Evolutionary conservation across 1,140 invertebrate species (phyloP).

Genomic region (Musca vetustissima): DNA sequence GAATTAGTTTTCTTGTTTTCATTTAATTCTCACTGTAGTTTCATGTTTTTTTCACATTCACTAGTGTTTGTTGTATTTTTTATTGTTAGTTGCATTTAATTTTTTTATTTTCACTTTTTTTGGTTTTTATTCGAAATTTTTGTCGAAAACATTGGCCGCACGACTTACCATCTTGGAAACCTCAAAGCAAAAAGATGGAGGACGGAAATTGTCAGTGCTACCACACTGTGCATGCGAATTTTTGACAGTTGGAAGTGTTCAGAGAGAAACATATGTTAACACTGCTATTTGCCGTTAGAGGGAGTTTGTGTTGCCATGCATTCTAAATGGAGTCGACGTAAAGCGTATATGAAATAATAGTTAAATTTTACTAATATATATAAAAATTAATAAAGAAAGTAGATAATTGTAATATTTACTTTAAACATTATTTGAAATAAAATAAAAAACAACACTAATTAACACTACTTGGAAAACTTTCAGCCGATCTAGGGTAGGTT

Average conservation of each 20-base stretch:
- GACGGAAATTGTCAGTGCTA: slow-evolving; percentile 48
- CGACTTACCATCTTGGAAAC: slow-evolving; percentile 55
- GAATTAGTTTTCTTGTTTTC: slow-evolving; percentile 16
- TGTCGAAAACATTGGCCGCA: slow-evolving; percentile 32
- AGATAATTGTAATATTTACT: too few species aligned
- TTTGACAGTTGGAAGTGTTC: slow-evolving; percentile 19
- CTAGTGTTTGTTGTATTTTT: slow-evolving; percentile 8
- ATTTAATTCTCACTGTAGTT: background rate
- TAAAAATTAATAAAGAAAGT: too few species aligned
- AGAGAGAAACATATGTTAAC: background rate
- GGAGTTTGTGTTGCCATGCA: too few species aligned
- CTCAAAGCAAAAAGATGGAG: slow-evolving; percentile 56
- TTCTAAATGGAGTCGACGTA: too few species aligned
- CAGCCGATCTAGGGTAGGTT: too few species aligned
- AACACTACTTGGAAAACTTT: too few species aligned
- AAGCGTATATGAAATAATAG: too few species aligned
- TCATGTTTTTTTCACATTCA: slow-evolving; percentile 32
- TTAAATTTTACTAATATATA: too few species aligned
- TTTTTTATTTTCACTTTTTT: background rate
- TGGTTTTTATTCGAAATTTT: slow-evolving; percentile 1
- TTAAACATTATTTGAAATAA: too few species aligned
- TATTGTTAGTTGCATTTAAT: background rate
- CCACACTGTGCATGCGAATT: slow-evolving; percentile 10
- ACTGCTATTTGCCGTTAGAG: too few species aligned
- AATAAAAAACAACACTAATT: too few species aligned